Conservation (phyloP, 2,888 invertebrate species). For the Rhodophaea formosa region DNA sequence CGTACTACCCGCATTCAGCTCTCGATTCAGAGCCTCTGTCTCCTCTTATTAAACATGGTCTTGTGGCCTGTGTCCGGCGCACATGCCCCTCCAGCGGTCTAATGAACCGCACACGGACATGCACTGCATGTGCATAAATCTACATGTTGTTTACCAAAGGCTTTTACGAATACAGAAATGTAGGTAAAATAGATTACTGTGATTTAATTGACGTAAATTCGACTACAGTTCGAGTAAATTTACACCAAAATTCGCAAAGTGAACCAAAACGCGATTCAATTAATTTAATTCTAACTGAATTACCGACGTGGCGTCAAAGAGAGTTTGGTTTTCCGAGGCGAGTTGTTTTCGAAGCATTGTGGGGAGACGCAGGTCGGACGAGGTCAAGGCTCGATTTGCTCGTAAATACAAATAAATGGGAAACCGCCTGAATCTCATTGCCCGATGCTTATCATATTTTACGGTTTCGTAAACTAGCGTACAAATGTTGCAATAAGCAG, state of each 20-base stretch:
- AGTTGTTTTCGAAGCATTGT: constrained; percentile 50
- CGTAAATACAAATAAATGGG: constrained; percentile 76
- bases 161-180: constrained; percentile 8
- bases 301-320: constrained; percentile 40
- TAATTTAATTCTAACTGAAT: constrained; percentile 47
- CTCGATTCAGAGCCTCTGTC: constrained; percentile 42
- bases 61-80: constrained; percentile 18
- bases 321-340: constrained; percentile 44
- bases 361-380: constrained; percentile 35
- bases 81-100: constrained; percentile 13
- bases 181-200: constrained; percentile 2
- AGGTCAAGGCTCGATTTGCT: constrained; percentile 66
- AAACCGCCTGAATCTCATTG: constrained; percentile 66
- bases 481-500: constrained; percentile 59
- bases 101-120: constrained; percentile 24
- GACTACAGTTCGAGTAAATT: constrained; percentile 12
- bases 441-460: constrained; percentile 74
- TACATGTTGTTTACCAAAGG: constrained; percentile 21
- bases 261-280: constrained; percentile 33
- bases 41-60: constrained; percentile 52
- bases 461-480: constrained; percentile 63
- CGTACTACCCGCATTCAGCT: constrained; percentile 47
- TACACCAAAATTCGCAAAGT: constrained; percentile 19
- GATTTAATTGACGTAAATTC: constrained; percentile 12
- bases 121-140: constrained; percentile 27